A percentile compares a stretch with the other conserved stretches of the same genome.
These are phyloP conservation scores for Chloroceryle amazona DNA, from an alignment of 2,797 vertebrate species.

Conservation along the genomic window DNA sequence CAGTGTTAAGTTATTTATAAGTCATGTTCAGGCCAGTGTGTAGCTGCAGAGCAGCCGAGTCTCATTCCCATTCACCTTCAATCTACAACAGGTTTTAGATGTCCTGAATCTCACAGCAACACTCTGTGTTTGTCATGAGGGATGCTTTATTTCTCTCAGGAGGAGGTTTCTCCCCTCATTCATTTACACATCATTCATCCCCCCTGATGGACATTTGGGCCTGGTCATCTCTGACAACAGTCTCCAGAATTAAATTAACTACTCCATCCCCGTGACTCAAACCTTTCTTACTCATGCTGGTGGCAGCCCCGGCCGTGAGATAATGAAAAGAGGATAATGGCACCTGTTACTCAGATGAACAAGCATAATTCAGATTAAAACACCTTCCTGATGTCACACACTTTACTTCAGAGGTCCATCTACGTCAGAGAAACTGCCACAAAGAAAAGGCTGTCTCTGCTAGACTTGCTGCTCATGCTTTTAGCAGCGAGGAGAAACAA, in stretches of 20 bases:
- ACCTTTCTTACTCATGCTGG: conserved; percentile 58
- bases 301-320: not conserved
- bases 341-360: conserved; percentile 7
- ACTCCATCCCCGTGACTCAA: conserved; percentile 44
- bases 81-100: not conserved
- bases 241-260: not conserved
- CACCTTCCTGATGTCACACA: conserved; percentile 44
- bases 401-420: conserved; percentile 4
- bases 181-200: not conserved
- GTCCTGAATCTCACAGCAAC: not conserved
- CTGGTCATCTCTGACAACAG: not conserved
- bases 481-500: not conserved
- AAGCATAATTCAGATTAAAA: conserved; percentile 38
- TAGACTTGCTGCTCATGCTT: not conserved
- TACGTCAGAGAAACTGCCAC: not conserved
- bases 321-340: conserved; percentile 29
- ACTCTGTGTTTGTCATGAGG: not conserved
- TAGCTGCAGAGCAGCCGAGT: not conserved
- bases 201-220: not conserved
- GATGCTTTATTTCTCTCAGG: not conserved
- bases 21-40: not conserved
- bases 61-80: not conserved
- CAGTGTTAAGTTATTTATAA: not conserved
- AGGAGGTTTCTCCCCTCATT: not conserved
- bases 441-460: not conserved